These are phyloP conservation scores for Ophion ellenae DNA, from an alignment of 2,888 invertebrate genomes.

Conservation along the genomic window DNA sequence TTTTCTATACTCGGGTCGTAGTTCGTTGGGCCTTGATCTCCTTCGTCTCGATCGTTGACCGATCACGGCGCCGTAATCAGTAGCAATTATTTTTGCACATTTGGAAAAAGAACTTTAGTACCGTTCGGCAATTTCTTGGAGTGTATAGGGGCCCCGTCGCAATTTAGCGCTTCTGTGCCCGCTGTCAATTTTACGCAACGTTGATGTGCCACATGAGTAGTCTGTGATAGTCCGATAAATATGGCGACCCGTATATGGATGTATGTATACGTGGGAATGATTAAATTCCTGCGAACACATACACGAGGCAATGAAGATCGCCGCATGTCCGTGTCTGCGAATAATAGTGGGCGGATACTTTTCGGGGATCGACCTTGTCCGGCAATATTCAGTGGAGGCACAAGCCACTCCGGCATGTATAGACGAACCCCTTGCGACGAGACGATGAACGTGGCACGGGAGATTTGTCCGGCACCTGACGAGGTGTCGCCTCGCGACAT, in stretches of 20 bases:
- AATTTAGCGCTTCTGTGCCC: too few relatives aligned
- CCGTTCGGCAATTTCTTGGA: too few relatives aligned
- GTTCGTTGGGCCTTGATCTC: background rate
- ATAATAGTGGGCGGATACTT: slow-evolving; percentile 63
- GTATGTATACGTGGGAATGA: background rate
- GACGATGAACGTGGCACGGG: slow-evolving; percentile 33
- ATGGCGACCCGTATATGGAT: background rate
- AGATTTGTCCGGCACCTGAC: slow-evolving; percentile 54
- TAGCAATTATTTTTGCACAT: background rate
- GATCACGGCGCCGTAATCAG: background rate
- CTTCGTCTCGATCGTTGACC: background rate
- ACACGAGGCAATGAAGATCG: background rate
- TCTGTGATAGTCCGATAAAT: background rate
- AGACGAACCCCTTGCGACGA: slow-evolving; percentile 53
- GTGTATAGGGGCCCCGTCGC: too few relatives aligned
- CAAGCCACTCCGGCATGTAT: slow-evolving; percentile 31
- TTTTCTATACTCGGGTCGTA: too few relatives aligned
- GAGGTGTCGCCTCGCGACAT: slow-evolving; percentile 36
- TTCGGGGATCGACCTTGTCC: slow-evolving; percentile 59
- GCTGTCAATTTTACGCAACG: too few relatives aligned
- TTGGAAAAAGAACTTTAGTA: too few relatives aligned
- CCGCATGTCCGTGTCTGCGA: slow-evolving; percentile 23
- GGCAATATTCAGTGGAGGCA: slow-evolving; percentile 37
- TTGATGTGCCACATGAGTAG: too few relatives aligned
- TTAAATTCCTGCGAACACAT: background rate